Evolutionary conservation across 2,113 vertebrate species (phyloP), one percentile per base, ranked within the genome.

Genomic region (Microcebus lehilahytsara): DNA sequence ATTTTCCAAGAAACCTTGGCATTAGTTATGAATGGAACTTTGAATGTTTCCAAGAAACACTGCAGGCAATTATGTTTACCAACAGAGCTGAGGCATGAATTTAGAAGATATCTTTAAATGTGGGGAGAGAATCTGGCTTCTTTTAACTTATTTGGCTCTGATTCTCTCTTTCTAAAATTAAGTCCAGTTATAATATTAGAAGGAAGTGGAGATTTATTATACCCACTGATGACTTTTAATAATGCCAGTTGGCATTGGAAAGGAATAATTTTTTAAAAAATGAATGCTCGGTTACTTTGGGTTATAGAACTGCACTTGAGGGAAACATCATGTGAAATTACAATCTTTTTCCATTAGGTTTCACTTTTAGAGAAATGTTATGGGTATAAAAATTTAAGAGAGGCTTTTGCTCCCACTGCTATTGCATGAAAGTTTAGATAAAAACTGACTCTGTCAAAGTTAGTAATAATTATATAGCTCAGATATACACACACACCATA

Each of bases 21-120:
- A 60, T 97, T 79, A 89, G 30, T 84, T 80, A 91, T 30, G 91
- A 94, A 83, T 92, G 60, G 51, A 95, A 87, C 42, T 95, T 79
- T 84, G 53, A 91, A 62, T 75, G 37, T 80, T 97, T 86, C 37
- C 64, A 95, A 89, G 93, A 91, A 91, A 85, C 19, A 78, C 1
- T 46, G 16, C 5, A 81, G 56, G 37, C 58, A 94, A 83, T 96
- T 81, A 92, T 92, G 62, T 91, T 96, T 96, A 89, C 51, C 46
- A 94, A 85, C 66, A 95, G 58, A 95, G n/a, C 53, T 96, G 85
- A 97, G 62, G 89, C 95, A 97, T 95, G 84, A 97, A 96, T 91
- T 97, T 93, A 92, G 91, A 94, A 93, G 89, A 32, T 60, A 91
- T 42, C 42, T 72, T 78, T 91, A 94, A 86, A n/a, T 93, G 84